Base-by-base conservation (phyloP, 2,888 invertebrate species). In the Andrena chrysosceles region DNA sequence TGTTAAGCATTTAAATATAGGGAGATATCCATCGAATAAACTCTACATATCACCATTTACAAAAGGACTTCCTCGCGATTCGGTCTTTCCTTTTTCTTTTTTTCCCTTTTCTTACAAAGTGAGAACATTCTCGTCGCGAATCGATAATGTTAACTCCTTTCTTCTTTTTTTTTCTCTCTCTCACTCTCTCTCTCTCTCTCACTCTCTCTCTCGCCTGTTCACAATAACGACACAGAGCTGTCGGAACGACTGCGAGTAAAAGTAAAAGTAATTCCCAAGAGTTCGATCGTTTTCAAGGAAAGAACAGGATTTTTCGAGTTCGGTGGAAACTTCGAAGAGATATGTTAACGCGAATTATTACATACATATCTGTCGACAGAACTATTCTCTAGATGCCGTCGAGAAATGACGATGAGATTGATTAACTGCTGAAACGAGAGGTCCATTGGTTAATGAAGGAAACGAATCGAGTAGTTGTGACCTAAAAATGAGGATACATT, bases 401-500 rank as follows among this genome's bases (percentile, higher is more conserved):
- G 31, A 67, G 72, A 74, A 75, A 75, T 74, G 81, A 75, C 73
- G 82, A 86, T 85, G 75, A 82, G 75, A 81, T 78, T 77, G 77
- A 77, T 77, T 42, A 80, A 81, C 70, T 67, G 70, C 81, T 81
- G 85, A 84, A 87, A 87, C 79, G 84, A 85, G 81, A 89, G 88
- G 87, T 89, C 87, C 70, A 81, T 83, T 87, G 87, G 85, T 87
- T 79, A 88, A 88, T 87, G 89, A 91, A 91, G 91, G 90, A 91
- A 93, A 92, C 90, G 91, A 93, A 91, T 89, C 90, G 90, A 91
- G 89, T 91, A 90, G 91, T 95, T 95, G 95, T 95, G 95, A 96
- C 96, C 96, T 96, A 96, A 96, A 96, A 96, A 96, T 96, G 96
- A 96, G 96, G 95, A 96, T 96, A 96, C 96, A 96, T 96, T 96